phyloP scores from a whole-genome alignment of 2,888 invertebrate genomes.

The Plemyria rubiginata region DNA sequence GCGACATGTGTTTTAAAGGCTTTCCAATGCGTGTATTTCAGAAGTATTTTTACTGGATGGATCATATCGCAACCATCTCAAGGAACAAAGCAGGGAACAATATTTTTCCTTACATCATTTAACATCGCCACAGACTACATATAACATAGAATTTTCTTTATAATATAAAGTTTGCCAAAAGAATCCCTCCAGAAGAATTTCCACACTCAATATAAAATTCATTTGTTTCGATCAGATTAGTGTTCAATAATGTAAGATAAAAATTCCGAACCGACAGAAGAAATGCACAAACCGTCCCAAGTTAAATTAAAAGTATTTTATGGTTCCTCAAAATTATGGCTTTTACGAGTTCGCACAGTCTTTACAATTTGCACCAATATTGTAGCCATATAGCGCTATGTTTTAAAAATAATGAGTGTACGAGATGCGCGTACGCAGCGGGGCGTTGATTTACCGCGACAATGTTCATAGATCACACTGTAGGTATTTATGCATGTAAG shows the following conservation, averaged over 20 bases:
- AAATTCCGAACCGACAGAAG: conserved; percentile 5
- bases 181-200: neutral
- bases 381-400: conserved; percentile 60
- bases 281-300: conserved; percentile 5
- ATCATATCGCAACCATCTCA: too few relatives aligned
- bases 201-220: neutral
- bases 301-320: conserved; percentile 30
- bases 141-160: too few relatives aligned
- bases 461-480: conserved; percentile 62
- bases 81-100: too few relatives aligned
- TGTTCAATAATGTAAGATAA: conserved; percentile 3
- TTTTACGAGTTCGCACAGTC: conserved; percentile 41
- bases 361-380: conserved; percentile 65
- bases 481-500: conserved; percentile 53
- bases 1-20: too few relatives aligned
- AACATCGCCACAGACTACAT: too few relatives aligned
- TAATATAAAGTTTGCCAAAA: too few relatives aligned
- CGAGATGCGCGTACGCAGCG: conserved; percentile 55
- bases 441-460: conserved; percentile 61
- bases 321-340: conserved; percentile 27
- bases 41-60: too few relatives aligned
- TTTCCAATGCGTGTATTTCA: too few relatives aligned
- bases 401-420: conserved; percentile 68
- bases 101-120: too few relatives aligned
- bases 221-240: neutral